Percentiles rank a stretch among this genome's conserved stretches.
Conservation (phyloP, 2,797 vertebrate genomes). For the Margarornis squamiger region DNA sequence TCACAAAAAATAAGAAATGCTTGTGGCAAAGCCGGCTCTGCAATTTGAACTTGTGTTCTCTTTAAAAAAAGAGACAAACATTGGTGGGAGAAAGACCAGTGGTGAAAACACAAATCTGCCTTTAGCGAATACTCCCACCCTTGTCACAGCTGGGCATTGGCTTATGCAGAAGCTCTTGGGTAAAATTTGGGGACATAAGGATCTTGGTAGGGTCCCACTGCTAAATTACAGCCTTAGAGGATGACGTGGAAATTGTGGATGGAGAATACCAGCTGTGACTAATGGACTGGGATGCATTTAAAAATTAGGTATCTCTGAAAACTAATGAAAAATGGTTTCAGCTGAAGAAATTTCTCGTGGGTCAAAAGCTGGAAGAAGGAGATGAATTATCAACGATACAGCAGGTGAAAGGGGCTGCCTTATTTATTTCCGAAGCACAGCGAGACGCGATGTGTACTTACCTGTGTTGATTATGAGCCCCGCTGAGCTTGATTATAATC, state of each 20-base stretch:
- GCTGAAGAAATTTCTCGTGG: background rate
- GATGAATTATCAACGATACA: background rate
- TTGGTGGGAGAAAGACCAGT: background rate
- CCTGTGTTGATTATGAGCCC: constrained; percentile 37
- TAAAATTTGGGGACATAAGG: background rate
- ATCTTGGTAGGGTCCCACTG: background rate
- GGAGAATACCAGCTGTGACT: background rate
- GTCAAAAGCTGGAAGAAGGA: background rate
- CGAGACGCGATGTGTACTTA: background rate
- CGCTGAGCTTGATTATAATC: constrained; percentile 14
- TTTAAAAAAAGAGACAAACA: background rate
- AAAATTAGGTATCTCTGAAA: background rate
- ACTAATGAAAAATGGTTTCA: background rate
- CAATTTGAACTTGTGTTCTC: background rate
- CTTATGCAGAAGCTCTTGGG: background rate
- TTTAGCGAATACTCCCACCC: background rate
- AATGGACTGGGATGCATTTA: background rate
- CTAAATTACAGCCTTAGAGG: background rate
- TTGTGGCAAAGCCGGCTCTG: background rate
- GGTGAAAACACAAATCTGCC: background rate
- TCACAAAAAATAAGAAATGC: background rate
- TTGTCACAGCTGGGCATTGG: background rate
- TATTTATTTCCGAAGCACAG: background rate
- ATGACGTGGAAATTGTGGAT: background rate
- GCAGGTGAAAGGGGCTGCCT: background rate